These are phyloP conservation scores for Netelia fuscicornis DNA, from an alignment of 2,888 invertebrate species.

Conservation along the genomic window DNA sequence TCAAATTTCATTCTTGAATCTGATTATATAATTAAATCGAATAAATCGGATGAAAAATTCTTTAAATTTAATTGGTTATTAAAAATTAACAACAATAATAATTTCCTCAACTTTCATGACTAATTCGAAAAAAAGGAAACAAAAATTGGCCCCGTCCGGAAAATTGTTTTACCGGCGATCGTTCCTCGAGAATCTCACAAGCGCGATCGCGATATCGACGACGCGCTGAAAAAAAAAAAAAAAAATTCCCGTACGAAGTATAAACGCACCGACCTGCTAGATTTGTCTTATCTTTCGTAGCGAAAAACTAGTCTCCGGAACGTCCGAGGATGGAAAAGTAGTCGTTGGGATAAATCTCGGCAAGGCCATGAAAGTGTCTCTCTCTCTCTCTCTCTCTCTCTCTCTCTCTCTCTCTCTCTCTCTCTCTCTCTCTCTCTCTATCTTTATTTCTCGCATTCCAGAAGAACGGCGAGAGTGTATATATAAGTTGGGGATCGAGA, in stretches of 20 bases:
- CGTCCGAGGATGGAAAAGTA: constrained; percentile 49
- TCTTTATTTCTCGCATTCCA: constrained; percentile 32
- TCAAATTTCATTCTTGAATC: neutral
- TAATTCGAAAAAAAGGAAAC: too few species aligned
- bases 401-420: constrained; percentile 15
- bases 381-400: constrained; percentile 5
- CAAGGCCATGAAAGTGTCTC: constrained; percentile 55
- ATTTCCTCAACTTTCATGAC: too few species aligned
- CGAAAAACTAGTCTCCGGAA: constrained; percentile 45
- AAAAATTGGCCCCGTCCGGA: too few species aligned
- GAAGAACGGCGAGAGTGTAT: constrained; percentile 19
- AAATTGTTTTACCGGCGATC: too few species aligned
- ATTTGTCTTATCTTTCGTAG: constrained; percentile 34
- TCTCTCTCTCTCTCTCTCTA: constrained; percentile 11
- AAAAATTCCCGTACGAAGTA: neutral
- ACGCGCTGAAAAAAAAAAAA: neutral
- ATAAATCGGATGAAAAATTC: too few species aligned
- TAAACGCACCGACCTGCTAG: neutral
- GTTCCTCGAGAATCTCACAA: too few species aligned
- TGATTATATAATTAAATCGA: too few species aligned
- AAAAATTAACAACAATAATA: too few species aligned
- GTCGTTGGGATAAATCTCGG: constrained; percentile 61
- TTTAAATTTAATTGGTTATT: too few species aligned
- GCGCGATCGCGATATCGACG: too few species aligned
- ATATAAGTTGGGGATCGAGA: neutral